Base-by-base conservation (phyloP, 2,888 invertebrate genomes). In the Diarsia brunnea region DNA sequence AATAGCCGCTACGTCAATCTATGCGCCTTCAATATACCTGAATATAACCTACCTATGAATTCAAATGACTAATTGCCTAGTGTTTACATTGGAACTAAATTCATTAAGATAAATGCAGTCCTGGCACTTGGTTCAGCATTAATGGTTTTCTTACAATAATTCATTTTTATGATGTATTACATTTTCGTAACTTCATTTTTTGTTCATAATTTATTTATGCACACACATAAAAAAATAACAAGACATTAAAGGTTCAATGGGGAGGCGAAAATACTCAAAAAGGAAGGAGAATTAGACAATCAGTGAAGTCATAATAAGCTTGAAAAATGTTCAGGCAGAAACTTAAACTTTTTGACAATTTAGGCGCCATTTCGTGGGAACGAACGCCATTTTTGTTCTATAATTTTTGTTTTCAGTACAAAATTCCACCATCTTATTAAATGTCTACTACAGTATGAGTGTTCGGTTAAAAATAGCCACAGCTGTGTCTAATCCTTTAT, bases 401-500 rank as follows among this genome's bases (percentile, higher is more conserved):
- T 2, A 78, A 78, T 73, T 76, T 73, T 82, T 21, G 10, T 10
- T 38, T 31, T 4, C 11, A 24, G 0, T 49, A 11, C 43, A 70
- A 70, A 47, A 63, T 83, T 82, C 65, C 69, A 73, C 61, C 73
- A 73, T 61, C 64, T 51, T 76, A 74, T 55, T 53, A 79, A 82
- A 82, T 80, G 65, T 55, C 64, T 71, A 38, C 64, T 71, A 38
- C 64, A 51, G 60, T 68, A 75, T 68, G 73, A 81, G 47, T 77
- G 66, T 71, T 61, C 60, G 43, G 19, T 58, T 61, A 67, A 77
- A 81, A 84, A 87, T 87, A 87, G 47, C 75, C 12, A 65, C 85
- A 76, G 75, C 78, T 64, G 69, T 73, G 73, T 78, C 72, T 68
- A 72, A 71, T 58, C 47, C 55, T 79, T 87, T 86, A 82, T 82